Conservation (phyloP, 2,113 vertebrate genomes). For the Actinemys pallida region DNA sequence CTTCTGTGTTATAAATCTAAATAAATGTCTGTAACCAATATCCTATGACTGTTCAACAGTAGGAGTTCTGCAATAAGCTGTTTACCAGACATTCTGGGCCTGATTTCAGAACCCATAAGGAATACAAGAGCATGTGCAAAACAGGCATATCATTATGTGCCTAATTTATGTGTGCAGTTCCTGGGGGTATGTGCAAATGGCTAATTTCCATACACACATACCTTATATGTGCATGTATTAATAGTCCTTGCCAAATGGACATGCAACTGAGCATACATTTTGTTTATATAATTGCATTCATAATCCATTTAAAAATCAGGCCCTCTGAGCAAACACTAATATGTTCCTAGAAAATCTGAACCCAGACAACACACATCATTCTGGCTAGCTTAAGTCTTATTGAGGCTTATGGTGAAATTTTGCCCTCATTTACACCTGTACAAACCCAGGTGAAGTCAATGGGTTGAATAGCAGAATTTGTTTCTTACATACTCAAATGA, state of each 20-base stretch:
- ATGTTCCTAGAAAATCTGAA: neutral
- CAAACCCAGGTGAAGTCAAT: neutral
- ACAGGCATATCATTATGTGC: rapidly evolving
- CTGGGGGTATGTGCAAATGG: neutral
- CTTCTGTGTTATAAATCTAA: neutral
- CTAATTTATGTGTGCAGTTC: neutral
- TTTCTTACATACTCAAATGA: neutral
- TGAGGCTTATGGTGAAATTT: neutral
- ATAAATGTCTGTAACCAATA: neutral
- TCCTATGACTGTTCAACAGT: neutral
- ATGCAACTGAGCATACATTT: neutral
- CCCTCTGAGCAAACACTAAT: rapidly evolving
- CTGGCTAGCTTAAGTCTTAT: neutral
- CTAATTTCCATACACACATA: neutral
- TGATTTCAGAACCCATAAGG: neutral
- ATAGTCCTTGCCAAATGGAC: rapidly evolving
- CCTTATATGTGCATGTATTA: neutral
- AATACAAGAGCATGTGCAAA: rapidly evolving
- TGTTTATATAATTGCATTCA: neutral
- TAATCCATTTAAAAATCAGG: neutral
- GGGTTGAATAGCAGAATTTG: neutral
- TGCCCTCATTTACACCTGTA: neutral
- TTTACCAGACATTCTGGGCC: neutral
- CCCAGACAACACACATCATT: neutral
- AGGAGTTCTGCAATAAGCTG: neutral